Evolutionary conservation across 2,888 invertebrate species (phyloP).

Genomic region (Punctoribates punctum): DNA sequence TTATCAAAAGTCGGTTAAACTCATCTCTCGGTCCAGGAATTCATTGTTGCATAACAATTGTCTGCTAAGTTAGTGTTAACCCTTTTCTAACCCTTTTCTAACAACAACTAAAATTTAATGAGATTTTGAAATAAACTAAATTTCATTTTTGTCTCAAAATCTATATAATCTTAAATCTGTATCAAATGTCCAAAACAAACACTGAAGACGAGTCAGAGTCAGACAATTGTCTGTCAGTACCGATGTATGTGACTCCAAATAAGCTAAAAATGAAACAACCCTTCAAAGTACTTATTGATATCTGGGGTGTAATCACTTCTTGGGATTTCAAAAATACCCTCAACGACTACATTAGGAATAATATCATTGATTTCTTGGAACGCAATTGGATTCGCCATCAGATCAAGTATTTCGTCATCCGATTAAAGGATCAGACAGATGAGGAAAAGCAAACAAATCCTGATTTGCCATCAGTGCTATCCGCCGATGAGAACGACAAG

Average conservation of each 20-base stretch:
- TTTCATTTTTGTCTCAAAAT: too few species aligned
- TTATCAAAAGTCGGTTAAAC: too few species aligned
- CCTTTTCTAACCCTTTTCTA: too few species aligned
- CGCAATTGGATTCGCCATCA: not conserved
- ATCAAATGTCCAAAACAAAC: too few species aligned
- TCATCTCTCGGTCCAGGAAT: too few species aligned
- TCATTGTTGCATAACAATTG: too few species aligned
- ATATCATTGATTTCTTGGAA: not conserved
- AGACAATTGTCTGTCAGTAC: too few species aligned
- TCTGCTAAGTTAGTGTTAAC: too few species aligned
- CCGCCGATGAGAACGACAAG: slow-evolving; percentile 51
- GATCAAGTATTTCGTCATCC: not conserved
- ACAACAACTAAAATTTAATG: too few species aligned
- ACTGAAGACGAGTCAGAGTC: too few species aligned
- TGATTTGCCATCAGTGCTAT: not conserved
- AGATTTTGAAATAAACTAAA: too few species aligned
- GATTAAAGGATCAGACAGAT: not conserved
- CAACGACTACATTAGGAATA: not conserved
- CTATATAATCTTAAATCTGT: too few species aligned
- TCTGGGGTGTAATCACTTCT: slow-evolving; percentile 64
- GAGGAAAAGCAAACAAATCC: not conserved
- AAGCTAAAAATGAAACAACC: not conserved
- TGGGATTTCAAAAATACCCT: slow-evolving; percentile 57
- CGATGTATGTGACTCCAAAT: not conserved
- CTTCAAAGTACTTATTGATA: not conserved